These are phyloP conservation scores for Telmatochromis brachygnathus DNA, from an alignment of 2,113 vertebrate species.

Conservation along the genomic window DNA sequence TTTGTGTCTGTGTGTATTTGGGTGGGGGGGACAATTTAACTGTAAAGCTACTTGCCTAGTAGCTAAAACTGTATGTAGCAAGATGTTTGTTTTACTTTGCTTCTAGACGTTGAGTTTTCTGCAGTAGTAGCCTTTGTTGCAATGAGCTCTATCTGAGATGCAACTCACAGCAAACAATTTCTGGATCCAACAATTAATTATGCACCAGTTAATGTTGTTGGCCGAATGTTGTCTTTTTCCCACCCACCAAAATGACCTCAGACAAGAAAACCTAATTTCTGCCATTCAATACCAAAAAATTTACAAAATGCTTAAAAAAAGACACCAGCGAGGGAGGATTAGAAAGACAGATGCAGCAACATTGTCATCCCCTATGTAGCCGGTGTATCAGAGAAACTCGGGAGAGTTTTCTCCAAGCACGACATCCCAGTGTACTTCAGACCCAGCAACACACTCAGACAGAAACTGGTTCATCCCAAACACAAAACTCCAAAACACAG, in stretches of 20 bases:
- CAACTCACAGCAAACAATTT: neutral
- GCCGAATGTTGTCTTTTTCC: rapidly evolving
- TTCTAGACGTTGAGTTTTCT: neutral
- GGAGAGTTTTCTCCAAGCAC: neutral
- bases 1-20: neutral
- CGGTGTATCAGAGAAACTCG: neutral
- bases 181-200: neutral
- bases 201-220: neutral
- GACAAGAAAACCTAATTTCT: neutral
- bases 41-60: neutral
- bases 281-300: neutral
- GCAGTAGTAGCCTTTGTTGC: neutral
- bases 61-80: neutral
- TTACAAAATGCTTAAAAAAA: neutral
- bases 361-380: neutral
- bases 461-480: rapidly evolving
- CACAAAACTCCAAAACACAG: rapidly evolving
- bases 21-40: neutral
- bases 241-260: neutral
- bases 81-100: neutral
- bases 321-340: neutral
- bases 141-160: neutral
- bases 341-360: rapidly evolving
- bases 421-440: neutral
- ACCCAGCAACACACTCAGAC: neutral